Evolutionary conservation across 2,888 invertebrate species (phyloP).

Genomic region (Neuroscelio doddi): DNA sequence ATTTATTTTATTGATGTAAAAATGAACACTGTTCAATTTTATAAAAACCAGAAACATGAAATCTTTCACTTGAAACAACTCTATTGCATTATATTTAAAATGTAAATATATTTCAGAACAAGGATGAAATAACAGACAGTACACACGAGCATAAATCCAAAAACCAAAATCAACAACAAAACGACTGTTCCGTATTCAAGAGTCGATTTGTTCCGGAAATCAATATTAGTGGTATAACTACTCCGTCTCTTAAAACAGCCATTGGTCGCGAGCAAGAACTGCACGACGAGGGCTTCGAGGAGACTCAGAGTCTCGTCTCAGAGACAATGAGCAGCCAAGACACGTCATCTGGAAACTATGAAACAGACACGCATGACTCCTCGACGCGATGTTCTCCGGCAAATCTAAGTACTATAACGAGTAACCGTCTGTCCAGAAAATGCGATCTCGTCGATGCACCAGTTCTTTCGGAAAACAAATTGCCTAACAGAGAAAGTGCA

Average conservation of each 20-base stretch:
- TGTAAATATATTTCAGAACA: no score
- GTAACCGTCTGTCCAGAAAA: no score
- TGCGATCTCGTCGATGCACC: no score
- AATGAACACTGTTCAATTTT: no score
- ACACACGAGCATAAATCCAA: slow-evolving; percentile 15
- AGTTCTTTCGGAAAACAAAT: no score
- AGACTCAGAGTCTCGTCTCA: slow-evolving; percentile 89
- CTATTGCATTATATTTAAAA: no score
- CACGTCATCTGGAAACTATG: slow-evolving; percentile 82
- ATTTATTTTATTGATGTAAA: no score
- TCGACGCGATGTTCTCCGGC: slow-evolving; percentile 68
- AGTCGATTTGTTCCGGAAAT: slow-evolving; percentile 71
- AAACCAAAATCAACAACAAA: slow-evolving; percentile 10
- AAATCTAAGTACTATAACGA: slow-evolving; percentile 48
- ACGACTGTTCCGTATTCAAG: slow-evolving; percentile 46
- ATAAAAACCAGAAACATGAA: no score
- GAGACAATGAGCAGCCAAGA: slow-evolving; percentile 91
- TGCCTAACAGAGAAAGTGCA: neutral
- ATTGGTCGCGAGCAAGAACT: slow-evolving; percentile 78
- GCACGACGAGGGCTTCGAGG: slow-evolving; percentile 93
- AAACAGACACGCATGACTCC: slow-evolving; percentile 77
- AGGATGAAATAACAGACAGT: no score
- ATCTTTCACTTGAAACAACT: no score
- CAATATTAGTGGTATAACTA: slow-evolving; percentile 71
- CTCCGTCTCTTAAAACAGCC: slow-evolving; percentile 63